phyloP scores from a whole-genome alignment of 1,140 invertebrate species.

The Cotesia glomerata region DNA sequence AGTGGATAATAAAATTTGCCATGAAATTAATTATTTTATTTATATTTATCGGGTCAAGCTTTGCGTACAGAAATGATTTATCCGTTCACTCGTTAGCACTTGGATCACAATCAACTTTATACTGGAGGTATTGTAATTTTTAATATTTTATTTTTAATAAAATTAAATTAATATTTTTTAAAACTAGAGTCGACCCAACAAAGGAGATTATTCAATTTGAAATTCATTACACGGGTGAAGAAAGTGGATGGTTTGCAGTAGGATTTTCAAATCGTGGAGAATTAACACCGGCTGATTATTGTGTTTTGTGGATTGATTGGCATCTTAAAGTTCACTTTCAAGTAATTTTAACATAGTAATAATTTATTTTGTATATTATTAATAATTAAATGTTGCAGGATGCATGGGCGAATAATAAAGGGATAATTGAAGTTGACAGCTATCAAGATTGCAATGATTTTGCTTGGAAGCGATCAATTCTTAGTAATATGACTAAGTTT shows the following conservation, averaged over 20 bases:
- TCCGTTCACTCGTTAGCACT: slow-evolving; percentile 52
- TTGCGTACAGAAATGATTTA: background rate
- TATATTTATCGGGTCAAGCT: background rate
- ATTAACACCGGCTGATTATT: slow-evolving; percentile 80
- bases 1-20: background rate
- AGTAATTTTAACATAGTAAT: no score
- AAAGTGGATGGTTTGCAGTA: slow-evolving; percentile 77
- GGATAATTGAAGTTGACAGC: slow-evolving; percentile 72
- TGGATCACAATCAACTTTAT: slow-evolving; percentile 52
- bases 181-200: slow-evolving; percentile 57
- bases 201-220: slow-evolving; percentile 59
- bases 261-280: slow-evolving; percentile 93
- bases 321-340: slow-evolving; percentile 70
- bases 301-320: slow-evolving; percentile 80
- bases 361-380: no score
- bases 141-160: background rate
- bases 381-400: slow-evolving; percentile 67
- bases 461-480: slow-evolving; percentile 59
- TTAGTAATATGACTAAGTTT: slow-evolving; percentile 70
- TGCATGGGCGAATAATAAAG: slow-evolving; percentile 73
- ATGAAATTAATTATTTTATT: slow-evolving; percentile 11
- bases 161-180: background rate
- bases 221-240: slow-evolving; percentile 61
- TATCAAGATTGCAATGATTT: slow-evolving; percentile 84
- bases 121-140: slow-evolving; percentile 52